Evolutionary conservation across 2,888 invertebrate genomes (phyloP), one percentile per base, ranked within the genome.

Genomic region (Eledona agricola): DNA sequence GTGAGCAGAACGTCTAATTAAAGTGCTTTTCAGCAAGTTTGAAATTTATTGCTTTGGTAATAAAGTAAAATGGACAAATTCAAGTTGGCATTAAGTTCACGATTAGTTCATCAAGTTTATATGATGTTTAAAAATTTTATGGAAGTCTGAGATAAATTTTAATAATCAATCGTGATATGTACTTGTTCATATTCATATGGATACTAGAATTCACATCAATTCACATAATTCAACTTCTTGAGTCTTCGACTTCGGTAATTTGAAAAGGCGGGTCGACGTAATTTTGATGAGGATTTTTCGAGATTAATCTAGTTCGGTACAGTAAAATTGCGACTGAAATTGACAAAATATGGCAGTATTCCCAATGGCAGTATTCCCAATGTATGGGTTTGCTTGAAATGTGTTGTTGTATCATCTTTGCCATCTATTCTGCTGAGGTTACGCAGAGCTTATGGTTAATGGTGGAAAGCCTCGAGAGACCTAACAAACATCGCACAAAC

Each of bases 51-150:
- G 42, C 42, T 2, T 6, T 20, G 31, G 29, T 31, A 42, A 42
- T 42, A 42, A 42, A 31, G 37, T 37, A 37, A 37, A 37, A 42
- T 22, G 22, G 42, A 42, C 42, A 42, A 29, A 42, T 42, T 29
- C 29, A 31, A 13, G 9, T 42, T 19, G 10, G 42, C 11, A 31
- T 42, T 29, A 42, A 29, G 13, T 31, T 42, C 20, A 42, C 42
- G 42, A 42, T 42, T 20, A 29, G 42, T 19, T 42, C 29, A 23
- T 37, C 23, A 37, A 35, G 7, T 35, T 35, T 19, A 35, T 35
- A 3, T 35, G 37, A 15, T 40, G 16, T 40, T 40, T 26, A 1
- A 17, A n/a, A 40, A 40, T 40, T 40, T 40, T 17, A 17, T 40
- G 17, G 13, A 15, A 28, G 4, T 20, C n/a, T 3, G 28, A 17